Evolutionary conservation across 2,113 vertebrate genomes (phyloP).

Genomic region (Sclerurus mexicanus): DNA sequence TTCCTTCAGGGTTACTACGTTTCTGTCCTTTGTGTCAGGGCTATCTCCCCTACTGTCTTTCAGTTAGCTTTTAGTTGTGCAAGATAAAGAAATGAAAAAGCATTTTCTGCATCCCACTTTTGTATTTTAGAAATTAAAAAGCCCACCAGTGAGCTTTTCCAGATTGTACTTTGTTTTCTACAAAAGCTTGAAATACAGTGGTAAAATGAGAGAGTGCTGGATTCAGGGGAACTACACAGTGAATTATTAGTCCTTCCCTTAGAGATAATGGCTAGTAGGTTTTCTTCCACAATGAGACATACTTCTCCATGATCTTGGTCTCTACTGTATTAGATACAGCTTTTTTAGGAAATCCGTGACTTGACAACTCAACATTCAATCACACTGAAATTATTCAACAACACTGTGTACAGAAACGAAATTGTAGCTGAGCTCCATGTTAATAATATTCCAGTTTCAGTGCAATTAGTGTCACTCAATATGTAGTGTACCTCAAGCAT

Average conservation of each 20-base stretch:
- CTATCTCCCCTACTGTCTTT: not conserved
- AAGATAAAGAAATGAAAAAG: not conserved
- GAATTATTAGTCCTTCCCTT: not conserved
- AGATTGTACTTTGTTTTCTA: not conserved
- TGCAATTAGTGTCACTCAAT: slow-evolving; percentile 16
- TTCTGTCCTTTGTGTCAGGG: not conserved
- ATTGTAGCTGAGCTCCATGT: not conserved
- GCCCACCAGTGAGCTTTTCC: not conserved
- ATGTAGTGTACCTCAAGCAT: not conserved
- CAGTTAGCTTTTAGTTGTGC: not conserved
- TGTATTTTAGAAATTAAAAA: not conserved
- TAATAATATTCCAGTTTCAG: not conserved
- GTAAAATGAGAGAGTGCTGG: not conserved
- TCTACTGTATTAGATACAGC: not conserved
- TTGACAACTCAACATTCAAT: not conserved
- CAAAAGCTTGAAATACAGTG: not conserved
- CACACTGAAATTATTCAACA: not conserved
- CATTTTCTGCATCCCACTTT: not conserved
- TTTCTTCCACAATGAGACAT: not conserved
- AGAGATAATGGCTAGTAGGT: not conserved
- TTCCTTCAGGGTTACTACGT: not conserved
- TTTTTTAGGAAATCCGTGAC: not conserved
- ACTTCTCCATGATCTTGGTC: not conserved
- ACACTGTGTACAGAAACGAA: not conserved
- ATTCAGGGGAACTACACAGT: not conserved